Base-by-base conservation (phyloP, 2,888 invertebrate genomes). In the Terebella lapidaria region DNA sequence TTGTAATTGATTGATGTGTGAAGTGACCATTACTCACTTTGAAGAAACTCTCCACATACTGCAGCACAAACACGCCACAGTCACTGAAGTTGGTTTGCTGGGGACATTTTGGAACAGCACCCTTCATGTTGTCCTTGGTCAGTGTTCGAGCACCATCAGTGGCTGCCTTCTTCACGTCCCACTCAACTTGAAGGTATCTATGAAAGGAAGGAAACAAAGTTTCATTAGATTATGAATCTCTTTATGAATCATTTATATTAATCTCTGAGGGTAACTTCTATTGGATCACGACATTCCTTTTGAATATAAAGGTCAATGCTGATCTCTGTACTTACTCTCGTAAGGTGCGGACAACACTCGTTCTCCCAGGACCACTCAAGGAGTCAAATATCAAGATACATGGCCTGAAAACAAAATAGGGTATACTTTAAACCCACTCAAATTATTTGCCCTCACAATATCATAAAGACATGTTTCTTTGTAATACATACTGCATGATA, bases 61-160 rank as follows among this genome's bases (percentile, higher is more conserved):
- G 94, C 58, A 99, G 83, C 61, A 97, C 84, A 81, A 91, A 99
- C 18, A 97, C 84, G 0, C 99, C 99, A 82, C 99, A 99, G 80
- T 99, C 99, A 46, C 91, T 92, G 77, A 89, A 94, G 84, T 99
- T 99, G 68, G 89, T 91, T 82, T 99, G 99, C 78, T 96, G 94
- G n/a, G 97, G 97, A 66, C 94, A 92, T 83, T 90, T 91, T 0
- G 92, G 92, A 73, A 88, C 88, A 67, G 88, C 87, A 3, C 94
- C 94, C 74, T 89, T 89, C 72, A 95, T 90, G 51, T 88, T 89
- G 71, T 89, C 87, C 78, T 90, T 92, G 67, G 87, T 88, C 77
- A 91, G 94, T 54, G 86, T 80, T 74, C 87, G 86, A 26, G 59
- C 62, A 20, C 65, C 64, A 22, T 67, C 69, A 20, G 66, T 67